A percentile compares a stretch with the other conserved stretches of the same genome.
phyloP scores from a whole-genome alignment of 1,140 invertebrate genomes.

The Drosophila subobscura region DNA sequence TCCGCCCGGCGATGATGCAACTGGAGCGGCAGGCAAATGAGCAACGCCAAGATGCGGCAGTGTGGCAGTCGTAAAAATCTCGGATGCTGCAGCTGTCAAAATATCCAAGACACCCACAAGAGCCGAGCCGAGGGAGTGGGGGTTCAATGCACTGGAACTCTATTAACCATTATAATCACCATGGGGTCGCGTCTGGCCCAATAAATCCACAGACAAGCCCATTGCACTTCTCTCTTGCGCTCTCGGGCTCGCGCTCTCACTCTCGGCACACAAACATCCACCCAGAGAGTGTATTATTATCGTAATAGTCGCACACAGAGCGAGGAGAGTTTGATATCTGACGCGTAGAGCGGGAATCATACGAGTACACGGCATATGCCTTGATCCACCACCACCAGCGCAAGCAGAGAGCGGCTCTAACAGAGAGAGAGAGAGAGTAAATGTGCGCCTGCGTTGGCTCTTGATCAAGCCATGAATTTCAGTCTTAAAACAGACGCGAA shows the following conservation, averaged over 20 bases:
- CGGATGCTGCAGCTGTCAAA: constrained; percentile 59
- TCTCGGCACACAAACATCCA: not conserved
- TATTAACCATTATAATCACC: constrained; percentile 46
- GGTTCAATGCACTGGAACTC: constrained; percentile 67
- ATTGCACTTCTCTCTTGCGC: constrained; percentile 23
- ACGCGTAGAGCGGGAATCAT: no score
- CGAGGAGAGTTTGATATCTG: no score
- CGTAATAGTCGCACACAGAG: no score
- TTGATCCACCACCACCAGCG: not conserved
- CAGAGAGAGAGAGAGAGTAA: not conserved
- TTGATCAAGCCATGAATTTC: constrained; percentile 28
- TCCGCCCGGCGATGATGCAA: constrained; percentile 36
- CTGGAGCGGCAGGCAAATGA: constrained; percentile 59
- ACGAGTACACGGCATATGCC: no score
- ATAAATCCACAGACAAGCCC: constrained; percentile 34
- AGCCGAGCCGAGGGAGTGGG: constrained; percentile 23
- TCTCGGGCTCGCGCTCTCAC: not conserved
- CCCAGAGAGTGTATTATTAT: no score
- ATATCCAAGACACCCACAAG: constrained; percentile 67
- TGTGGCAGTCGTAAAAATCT: constrained; percentile 57
- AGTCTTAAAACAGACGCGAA: constrained; percentile 55
- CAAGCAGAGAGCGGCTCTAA: not conserved
- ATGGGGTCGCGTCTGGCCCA: constrained; percentile 32
- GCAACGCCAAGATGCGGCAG: constrained; percentile 49
- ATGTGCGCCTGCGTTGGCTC: constrained; percentile 28